These are phyloP conservation scores for Labia minor DNA, from an alignment of 2,888 invertebrate genomes.

Conservation along the genomic window DNA sequence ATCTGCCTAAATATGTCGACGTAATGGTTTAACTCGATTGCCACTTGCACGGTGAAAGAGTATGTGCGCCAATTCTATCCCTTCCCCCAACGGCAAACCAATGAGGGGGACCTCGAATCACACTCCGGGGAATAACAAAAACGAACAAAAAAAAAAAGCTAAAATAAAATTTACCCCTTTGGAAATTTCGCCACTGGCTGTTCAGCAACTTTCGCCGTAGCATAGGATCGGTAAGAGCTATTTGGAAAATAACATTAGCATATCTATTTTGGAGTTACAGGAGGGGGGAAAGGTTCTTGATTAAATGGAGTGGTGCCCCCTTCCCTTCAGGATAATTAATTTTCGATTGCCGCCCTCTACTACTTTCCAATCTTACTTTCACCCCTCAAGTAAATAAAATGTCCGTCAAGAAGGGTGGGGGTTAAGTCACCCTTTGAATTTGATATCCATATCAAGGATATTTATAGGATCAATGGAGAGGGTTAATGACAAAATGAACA, in stretches of 20 bases:
- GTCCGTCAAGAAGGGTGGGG: not conserved
- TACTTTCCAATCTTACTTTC: slow-evolving; percentile 28
- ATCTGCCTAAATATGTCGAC: not conserved
- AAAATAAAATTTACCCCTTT: not conserved
- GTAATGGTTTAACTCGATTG: slow-evolving; percentile 6
- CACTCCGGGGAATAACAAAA: not conserved
- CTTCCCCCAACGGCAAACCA: not conserved
- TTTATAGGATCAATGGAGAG: not conserved
- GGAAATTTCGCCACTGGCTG: not conserved
- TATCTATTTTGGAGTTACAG: slow-evolving; percentile 28
- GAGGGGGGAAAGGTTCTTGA: too few relatives aligned
- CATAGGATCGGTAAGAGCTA: slow-evolving; percentile 26
- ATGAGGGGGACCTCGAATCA: not conserved
- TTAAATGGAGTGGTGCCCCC: slow-evolving; percentile 26
- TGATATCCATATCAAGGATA: not conserved
- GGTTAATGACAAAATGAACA: slow-evolving; percentile 13
- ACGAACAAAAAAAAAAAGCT: not conserved
- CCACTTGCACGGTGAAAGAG: not conserved
- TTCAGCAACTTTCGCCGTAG: too few relatives aligned
- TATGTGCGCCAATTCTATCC: not conserved
- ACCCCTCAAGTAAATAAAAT: slow-evolving; percentile 24
- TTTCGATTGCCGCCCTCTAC: slow-evolving; percentile 31
- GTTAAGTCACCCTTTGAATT: not conserved
- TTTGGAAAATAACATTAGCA: slow-evolving; percentile 32
- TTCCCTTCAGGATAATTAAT: slow-evolving; percentile 34